Evolutionary conservation across 1,140 invertebrate genomes (phyloP), one percentile per base, ranked within the genome.

Genomic region (Cephus cinctus): DNA sequence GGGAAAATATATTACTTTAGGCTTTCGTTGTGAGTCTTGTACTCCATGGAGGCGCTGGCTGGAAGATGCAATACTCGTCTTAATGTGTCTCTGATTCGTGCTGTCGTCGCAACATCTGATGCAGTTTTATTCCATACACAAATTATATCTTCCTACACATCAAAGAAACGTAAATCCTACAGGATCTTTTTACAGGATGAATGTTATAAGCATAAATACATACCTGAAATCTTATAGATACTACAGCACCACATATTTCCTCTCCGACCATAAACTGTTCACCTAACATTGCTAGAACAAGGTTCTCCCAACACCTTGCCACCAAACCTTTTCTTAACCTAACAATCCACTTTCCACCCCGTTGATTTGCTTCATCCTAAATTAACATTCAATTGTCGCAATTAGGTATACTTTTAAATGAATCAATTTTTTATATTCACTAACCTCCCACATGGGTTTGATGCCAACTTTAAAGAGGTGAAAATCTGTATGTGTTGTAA

Each of bases 231-330:
- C 94, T 83, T 60, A 97, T 87, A 36, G 95, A 98, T 56, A 98
- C 87, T 40, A 98, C 96, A 51, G 95, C 91, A 2, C 96, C 97
- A 80, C 96, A 99, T 56, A 99, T 96, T 80, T 99, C 97, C 57
- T 96, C 90, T 5, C 96, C 96, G 4, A 98, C 96, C 85, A 97
- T 92, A 82, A 99, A 99, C 80, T 99, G 96, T 78, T 99, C 96
- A 9, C 94, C 94, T 56, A 95, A 78, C 87, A 99, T 96, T 43
- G 97, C 96, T 78, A 99, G 84, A 59, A 98, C 90, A 21, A 98
- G 80, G 80, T 98, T 98, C 79, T 99, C 97, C 96, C 96, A 99
- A 69, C 94, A 96, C 36, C 95, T 83, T 25, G 92, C 93, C 16
- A 95, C 93, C 69, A 98, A 82, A 47, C 94, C 92, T 81, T 98